A percentile compares a stretch with the other conserved stretches of the same genome.
phyloP scores from a whole-genome alignment of 35 echinoderm and acorn worm genomes.

The Heliocidaris tuberculata region DNA sequence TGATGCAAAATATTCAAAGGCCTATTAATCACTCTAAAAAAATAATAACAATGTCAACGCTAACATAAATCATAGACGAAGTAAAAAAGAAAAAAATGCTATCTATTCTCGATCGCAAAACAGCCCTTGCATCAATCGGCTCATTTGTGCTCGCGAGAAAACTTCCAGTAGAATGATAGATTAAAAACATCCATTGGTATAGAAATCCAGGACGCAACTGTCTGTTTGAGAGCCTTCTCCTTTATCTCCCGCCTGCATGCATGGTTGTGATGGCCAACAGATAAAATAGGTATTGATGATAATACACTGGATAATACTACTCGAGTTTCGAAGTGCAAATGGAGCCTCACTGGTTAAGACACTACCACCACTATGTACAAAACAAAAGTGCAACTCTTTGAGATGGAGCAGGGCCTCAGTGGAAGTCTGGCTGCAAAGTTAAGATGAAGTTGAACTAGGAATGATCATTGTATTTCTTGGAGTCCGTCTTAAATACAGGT shows the following conservation, averaged over 20 bases:
- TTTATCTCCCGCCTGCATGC: not conserved
- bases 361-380: not conserved
- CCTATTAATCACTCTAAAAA: not conserved
- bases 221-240: not conserved
- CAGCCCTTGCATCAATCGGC: not conserved
- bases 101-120: not conserved
- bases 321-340: not conserved
- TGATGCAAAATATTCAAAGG: not conserved
- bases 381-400: not conserved
- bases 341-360: not conserved
- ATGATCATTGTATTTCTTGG: not conserved
- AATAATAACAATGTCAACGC: too few relatives aligned
- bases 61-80: not conserved
- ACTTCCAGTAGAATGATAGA: not conserved
- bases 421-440: not conserved
- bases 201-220: not conserved
- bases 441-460: not conserved
- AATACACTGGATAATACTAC: not conserved
- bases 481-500: not conserved
- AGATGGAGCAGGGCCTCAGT: not conserved
- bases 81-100: not conserved
- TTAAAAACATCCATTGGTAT: constrained; percentile 13
- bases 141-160: not conserved
- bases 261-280: not conserved
- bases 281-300: not conserved